Evolutionary conservation across 2,113 vertebrate genomes (phyloP).

Genomic region (Vulpes lagopus): DNA sequence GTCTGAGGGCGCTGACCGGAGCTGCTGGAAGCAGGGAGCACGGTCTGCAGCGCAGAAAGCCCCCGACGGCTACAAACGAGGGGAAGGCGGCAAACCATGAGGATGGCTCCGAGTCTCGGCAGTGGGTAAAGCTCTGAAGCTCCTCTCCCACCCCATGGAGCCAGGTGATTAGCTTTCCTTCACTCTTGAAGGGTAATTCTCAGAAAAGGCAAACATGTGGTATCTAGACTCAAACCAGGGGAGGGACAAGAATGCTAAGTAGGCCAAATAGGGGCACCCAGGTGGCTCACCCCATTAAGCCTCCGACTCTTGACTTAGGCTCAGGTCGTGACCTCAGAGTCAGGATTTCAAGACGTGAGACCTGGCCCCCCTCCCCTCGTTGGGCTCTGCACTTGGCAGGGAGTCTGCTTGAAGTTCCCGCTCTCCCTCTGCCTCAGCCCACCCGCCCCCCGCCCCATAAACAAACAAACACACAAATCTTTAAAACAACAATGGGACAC

Average conservation of each 20-base stretch:
- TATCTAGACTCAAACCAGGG: not conserved
- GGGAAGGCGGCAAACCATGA: not conserved
- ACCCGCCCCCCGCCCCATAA: not conserved
- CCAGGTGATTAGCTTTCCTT: not conserved
- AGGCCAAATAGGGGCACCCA: not conserved
- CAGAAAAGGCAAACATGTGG: not conserved
- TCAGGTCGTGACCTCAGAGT: not conserved
- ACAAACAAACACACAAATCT: not conserved
- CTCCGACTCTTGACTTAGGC: not conserved
- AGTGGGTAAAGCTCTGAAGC: not conserved
- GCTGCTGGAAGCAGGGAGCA: too few relatives aligned
- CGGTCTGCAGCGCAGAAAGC: not conserved
- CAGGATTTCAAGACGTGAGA: not conserved
- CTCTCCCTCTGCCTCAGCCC: not conserved
- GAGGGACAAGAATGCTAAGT: not conserved
- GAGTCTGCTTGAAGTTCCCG: not conserved
- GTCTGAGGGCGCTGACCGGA: not conserved
- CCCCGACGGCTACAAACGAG: not conserved
- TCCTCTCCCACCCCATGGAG: not conserved
- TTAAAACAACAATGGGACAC: not conserved
- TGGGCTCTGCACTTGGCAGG: not conserved
- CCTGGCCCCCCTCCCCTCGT: too few relatives aligned
- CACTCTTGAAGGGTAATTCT: not conserved
- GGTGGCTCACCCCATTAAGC: not conserved
- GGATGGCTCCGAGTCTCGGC: not conserved